Evolutionary conservation across 2,888 invertebrate species (phyloP).

Genomic region (Sinodicranocentrus sp.): DNA sequence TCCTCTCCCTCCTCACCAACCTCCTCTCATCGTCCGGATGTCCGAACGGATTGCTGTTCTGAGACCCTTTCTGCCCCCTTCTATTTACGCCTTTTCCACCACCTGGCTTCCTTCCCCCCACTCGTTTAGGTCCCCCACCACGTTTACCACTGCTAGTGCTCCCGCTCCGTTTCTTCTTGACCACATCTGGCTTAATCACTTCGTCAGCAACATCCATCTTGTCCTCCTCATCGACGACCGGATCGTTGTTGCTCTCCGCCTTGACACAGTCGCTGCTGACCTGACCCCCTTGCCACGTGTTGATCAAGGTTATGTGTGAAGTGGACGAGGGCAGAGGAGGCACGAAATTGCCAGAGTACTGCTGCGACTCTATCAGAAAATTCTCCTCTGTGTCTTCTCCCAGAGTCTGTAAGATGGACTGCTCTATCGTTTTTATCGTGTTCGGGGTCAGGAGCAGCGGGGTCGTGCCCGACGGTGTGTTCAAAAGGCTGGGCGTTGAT

Average conservation of each 20-base stretch:
- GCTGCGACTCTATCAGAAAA: conserved; percentile 34
- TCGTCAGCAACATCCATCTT: background rate
- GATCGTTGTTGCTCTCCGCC: conserved; percentile 1
- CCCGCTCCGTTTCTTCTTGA: background rate
- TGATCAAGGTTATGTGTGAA: conserved; percentile 42
- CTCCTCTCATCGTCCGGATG: conserved; percentile 94
- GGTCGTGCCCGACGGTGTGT: conserved; percentile 15
- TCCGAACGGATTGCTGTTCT: background rate
- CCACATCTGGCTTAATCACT: conserved; percentile 1
- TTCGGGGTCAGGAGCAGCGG: conserved; percentile 59
- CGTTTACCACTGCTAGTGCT: conserved; percentile 17
- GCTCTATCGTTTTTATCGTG: conserved; percentile 66
- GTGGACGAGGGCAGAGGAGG: conserved; percentile 66
- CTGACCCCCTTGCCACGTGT: conserved; percentile 73
- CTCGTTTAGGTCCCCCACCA: background rate
- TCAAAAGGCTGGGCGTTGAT: conserved; percentile 7
- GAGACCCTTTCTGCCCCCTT: conserved; percentile 21
- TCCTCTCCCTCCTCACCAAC: conserved; percentile 92
- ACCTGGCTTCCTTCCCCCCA: background rate
- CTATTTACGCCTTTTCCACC: no score
- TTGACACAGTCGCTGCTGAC: conserved; percentile 54
- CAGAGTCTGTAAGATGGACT: conserved; percentile 65
- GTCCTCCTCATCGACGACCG: conserved; percentile 28
- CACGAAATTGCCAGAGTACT: conserved; percentile 64
- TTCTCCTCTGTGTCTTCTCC: conserved; percentile 49